phyloP scores from a whole-genome alignment of 1,140 invertebrate species.

The Papilio aristodemus region DNA sequence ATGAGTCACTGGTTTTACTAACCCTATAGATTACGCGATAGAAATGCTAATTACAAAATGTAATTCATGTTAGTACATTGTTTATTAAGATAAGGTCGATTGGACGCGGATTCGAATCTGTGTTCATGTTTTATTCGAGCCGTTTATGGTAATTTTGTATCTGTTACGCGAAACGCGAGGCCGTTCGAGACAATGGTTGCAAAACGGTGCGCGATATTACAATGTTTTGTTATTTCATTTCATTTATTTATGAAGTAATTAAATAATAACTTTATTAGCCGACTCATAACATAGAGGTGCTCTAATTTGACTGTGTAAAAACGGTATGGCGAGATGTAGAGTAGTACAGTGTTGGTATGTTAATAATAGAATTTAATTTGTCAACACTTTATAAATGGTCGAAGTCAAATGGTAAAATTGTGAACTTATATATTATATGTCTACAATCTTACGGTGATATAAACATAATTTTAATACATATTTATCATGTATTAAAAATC shows the following conservation, averaged over 20 bases:
- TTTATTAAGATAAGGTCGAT: conserved; percentile 47
- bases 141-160: conserved; percentile 24
- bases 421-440: no score
- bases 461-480: no score
- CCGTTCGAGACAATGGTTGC: background rate
- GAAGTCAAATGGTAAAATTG: no score
- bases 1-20: conserved; percentile 62
- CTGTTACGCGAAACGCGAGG: background rate
- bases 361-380: no score
- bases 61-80: conserved; percentile 54
- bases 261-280: background rate
- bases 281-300: background rate
- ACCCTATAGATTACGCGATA: conserved; percentile 49
- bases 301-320: no score
- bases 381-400: no score
- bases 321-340: no score
- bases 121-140: conserved; percentile 27
- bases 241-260: background rate
- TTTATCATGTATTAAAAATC: no score
- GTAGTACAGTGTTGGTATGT: no score
- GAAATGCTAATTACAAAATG: conserved; percentile 50
- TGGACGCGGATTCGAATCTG: conserved; percentile 38
- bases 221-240: background rate
- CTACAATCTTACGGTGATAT: no score
- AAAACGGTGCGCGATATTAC: background rate